Evolutionary conservation across 2,113 vertebrate genomes (phyloP).

Genomic region (Petrocephalus microphthalmus): DNA sequence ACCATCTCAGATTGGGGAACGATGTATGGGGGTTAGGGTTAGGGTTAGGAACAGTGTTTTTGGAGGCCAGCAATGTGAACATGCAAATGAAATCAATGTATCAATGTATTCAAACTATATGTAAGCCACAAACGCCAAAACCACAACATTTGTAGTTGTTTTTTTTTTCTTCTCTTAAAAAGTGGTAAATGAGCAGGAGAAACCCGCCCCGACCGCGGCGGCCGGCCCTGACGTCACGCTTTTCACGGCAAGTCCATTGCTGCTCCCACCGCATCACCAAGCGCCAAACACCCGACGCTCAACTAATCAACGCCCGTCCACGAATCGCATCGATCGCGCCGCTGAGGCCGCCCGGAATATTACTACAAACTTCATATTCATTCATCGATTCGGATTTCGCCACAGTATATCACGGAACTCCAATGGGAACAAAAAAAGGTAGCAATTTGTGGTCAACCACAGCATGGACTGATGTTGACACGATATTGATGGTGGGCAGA

Average conservation of each 20-base stretch:
- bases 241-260: neutral
- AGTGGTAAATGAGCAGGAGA: neutral
- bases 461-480: conserved; percentile 81
- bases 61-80: neutral
- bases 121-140: neutral
- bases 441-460: conserved; percentile 91
- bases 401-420: conserved; percentile 96
- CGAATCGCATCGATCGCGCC: conserved; percentile 64
- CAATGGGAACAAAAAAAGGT: conserved; percentile 92
- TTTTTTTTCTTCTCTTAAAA: neutral
- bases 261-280: conserved; percentile 19
- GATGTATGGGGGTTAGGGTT: neutral
- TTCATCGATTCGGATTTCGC: conserved; percentile 95
- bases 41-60: neutral
- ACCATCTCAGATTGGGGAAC: neutral
- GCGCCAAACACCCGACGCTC: conserved; percentile 44
- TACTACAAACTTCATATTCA: conserved; percentile 97
- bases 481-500: conserved; percentile 88
- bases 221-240: neutral
- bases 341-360: conserved; percentile 76
- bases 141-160: neutral
- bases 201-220: neutral
- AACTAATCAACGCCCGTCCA: conserved; percentile 62
- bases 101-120: neutral
- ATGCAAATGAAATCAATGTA: neutral